These are phyloP conservation scores for Xenus cinereus DNA, from an alignment of 2,113 vertebrate genomes.

Conservation along the genomic window DNA sequence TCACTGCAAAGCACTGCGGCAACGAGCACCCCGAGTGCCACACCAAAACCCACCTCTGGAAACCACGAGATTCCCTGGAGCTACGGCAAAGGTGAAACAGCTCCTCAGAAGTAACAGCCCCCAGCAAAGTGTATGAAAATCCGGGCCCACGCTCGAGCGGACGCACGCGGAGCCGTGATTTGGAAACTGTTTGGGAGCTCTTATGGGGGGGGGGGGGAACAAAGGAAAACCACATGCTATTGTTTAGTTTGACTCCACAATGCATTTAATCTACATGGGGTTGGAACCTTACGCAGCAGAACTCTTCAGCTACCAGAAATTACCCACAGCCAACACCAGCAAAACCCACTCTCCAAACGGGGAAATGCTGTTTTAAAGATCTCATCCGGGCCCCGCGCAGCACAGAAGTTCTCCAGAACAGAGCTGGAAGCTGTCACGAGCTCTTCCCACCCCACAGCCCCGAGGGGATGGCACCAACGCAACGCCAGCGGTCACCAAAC, in stretches of 20 bases:
- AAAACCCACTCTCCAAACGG: not conserved
- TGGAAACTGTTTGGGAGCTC: not conserved
- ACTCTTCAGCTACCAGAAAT: not conserved
- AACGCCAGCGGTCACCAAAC: not conserved
- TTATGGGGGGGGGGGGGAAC: not conserved
- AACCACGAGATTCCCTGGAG: not conserved
- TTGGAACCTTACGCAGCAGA: not conserved
- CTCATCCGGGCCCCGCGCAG: not conserved
- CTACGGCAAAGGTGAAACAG: not conserved
- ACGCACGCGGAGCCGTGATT: not conserved
- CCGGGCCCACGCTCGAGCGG: not conserved
- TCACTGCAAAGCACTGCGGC: not conserved
- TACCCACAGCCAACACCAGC: not conserved
- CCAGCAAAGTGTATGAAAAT: conserved; percentile 16
- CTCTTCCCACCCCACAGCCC: not conserved
- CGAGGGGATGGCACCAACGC: not conserved
- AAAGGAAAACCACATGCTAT: conserved; percentile 18
- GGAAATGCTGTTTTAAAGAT: not conserved
- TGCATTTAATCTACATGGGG: not conserved
- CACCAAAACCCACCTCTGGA: not conserved
- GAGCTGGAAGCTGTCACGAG: not conserved
- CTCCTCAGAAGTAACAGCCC: not conserved
- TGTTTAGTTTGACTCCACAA: not conserved
- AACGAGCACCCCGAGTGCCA: not conserved
- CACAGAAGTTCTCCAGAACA: not conserved